These are phyloP conservation scores for Eretmocerus hayati DNA, from an alignment of 2,888 invertebrate genomes.

Conservation along the genomic window DNA sequence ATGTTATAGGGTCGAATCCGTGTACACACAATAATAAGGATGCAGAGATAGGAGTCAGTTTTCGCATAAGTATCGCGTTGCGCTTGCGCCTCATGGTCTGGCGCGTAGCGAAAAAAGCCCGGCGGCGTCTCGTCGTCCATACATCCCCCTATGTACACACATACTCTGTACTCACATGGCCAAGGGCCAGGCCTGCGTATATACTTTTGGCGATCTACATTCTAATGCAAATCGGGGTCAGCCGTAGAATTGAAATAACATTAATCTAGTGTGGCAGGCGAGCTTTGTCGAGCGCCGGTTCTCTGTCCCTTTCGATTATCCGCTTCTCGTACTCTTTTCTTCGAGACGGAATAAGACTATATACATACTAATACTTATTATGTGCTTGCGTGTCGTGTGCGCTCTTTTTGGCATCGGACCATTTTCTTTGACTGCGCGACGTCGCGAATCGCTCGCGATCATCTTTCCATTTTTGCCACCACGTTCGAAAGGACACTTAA, in stretches of 20 bases:
- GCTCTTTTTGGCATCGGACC: background rate
- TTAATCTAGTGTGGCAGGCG: slow-evolving; percentile 37
- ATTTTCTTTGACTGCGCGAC: background rate
- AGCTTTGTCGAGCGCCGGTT: slow-evolving; percentile 14
- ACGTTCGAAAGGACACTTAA: background rate
- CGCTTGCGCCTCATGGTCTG: background rate
- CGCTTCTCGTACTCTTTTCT: background rate
- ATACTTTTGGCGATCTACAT: slow-evolving; percentile 22
- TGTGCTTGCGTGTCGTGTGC: background rate
- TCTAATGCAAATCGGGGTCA: slow-evolving; percentile 40
- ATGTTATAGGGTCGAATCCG: too few species aligned
- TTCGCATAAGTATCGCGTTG: background rate
- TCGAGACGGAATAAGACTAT: too few species aligned
- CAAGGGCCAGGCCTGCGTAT: too few species aligned
- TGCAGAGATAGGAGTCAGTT: too few species aligned
- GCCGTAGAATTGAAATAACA: slow-evolving; percentile 39
- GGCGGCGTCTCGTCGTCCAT: background rate
- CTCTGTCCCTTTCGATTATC: slow-evolving; percentile 34
- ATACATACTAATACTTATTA: too few species aligned
- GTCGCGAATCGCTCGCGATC: slow-evolving; percentile 6
- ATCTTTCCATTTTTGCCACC: background rate
- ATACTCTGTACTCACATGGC: too few species aligned
- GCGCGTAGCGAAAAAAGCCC: background rate
- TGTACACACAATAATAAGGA: too few species aligned
- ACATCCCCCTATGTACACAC: too few species aligned